Percentiles rank a stretch among this genome's conserved stretches.
These are phyloP conservation scores for Delia radicum DNA, from an alignment of 1,140 invertebrate genomes.

Conservation along the genomic window DNA sequence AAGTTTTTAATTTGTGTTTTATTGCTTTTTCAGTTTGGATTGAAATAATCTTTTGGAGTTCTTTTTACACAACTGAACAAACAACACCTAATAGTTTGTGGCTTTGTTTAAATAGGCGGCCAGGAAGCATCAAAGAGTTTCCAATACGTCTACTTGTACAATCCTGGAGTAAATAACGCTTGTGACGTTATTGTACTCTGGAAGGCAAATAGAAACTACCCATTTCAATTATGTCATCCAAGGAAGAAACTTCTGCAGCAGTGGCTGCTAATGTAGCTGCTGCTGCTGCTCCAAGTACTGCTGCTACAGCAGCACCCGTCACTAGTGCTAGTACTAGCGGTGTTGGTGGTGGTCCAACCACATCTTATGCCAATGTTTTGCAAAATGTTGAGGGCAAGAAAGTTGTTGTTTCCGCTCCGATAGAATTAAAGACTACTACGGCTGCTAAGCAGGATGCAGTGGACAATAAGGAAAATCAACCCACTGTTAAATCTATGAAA, in stretches of 20 bases:
- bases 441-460: neutral
- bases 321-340: slow-evolving; percentile 19
- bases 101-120: slow-evolving; percentile 26
- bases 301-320: slow-evolving; percentile 26
- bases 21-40: slow-evolving; percentile 12
- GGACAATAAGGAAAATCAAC: slow-evolving; percentile 52
- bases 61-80: neutral
- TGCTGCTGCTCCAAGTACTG: slow-evolving; percentile 20
- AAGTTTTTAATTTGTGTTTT: neutral
- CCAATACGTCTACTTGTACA: slow-evolving; percentile 24
- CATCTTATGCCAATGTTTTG: slow-evolving; percentile 51
- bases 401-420: slow-evolving; percentile 6
- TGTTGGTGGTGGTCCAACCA: slow-evolving; percentile 29
- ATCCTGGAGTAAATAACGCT: slow-evolving; percentile 30
- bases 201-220: slow-evolving; percentile 7
- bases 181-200: slow-evolving; percentile 28
- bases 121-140: slow-evolving; percentile 52
- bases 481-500: slow-evolving; percentile 48
- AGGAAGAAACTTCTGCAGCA: slow-evolving; percentile 39
- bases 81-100: neutral
- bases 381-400: slow-evolving; percentile 51
- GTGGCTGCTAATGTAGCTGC: slow-evolving; percentile 17
- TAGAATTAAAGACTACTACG: neutral
- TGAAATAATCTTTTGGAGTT: slow-evolving; percentile 2
- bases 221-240: slow-evolving; percentile 46